Evolutionary conservation across 1,140 invertebrate species (phyloP), one percentile per base, ranked within the genome.

Genomic region (Scaptomyza pallida): DNA sequence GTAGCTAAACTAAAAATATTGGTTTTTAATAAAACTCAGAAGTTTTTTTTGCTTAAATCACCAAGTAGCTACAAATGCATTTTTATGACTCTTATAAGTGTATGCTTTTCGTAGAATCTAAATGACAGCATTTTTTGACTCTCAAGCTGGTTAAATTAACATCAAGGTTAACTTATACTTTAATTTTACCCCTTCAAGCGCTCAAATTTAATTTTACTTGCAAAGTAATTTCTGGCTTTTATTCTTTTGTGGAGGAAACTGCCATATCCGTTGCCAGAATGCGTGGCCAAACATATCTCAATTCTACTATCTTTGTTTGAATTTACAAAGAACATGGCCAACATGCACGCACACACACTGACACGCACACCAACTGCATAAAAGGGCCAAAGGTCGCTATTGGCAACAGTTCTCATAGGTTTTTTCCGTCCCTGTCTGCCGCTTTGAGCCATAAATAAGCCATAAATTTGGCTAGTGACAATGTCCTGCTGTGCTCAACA

Each of bases 391-490:
- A 30, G 21, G 5, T n/a, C 10, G 33, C 16, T 26, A 43, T 50
- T 52, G 64, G 45, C 64, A 60, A 60, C 56, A 33, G 17, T 37
- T 45, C 10, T 21, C 5, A 17, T 60, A 50, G 21, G 3, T 23
- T 59, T 41, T 26, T 23, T 44, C 60, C 35, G 21, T 51, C 16
- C 30, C 16, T 8, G 10, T 37, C 16, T 19, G 23, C 15, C 8
- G 26, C 17, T 17, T 9, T 9, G 17, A 40, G 35, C 13, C 37
- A 63, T 56, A 70, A 70, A 65, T 71, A 65, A 45, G 56, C 70
- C 64, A 67, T 68, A 69, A 68, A 68, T 72, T 68, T 50, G 21
- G 41, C 33, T 37, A 56, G 26, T 33, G 41, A 44, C 59, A 64
- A 37, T 26, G 67, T 57, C 60, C 60, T 47, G 70, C 59, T 59